phyloP scores from a whole-genome alignment of 1,140 invertebrate genomes.

The Leptopilina clavipes region DNA sequence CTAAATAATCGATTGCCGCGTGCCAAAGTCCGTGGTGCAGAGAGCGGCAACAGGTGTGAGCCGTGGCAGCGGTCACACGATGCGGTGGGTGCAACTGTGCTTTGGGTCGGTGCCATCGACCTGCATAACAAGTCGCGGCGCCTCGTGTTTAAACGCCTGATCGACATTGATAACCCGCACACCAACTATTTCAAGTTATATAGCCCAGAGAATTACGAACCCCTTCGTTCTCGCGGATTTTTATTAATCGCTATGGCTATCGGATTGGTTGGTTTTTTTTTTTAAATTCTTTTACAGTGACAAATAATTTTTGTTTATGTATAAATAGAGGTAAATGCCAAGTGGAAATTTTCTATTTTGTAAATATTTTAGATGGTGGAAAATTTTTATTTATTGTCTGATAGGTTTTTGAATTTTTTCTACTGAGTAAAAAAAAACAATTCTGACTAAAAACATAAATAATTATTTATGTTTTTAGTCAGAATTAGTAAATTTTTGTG shows the following conservation, averaged over 20 bases:
- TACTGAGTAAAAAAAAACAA: no score
- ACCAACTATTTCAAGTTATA: conserved; percentile 69
- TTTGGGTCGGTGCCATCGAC: conserved; percentile 4
- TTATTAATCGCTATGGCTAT: conserved; percentile 54
- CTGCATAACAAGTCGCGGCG: conserved; percentile 38
- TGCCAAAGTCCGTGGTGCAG: conserved; percentile 56
- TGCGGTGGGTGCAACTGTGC: conserved; percentile 40
- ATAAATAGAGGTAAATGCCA: no score
- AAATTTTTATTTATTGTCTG: no score
- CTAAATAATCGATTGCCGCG: conserved; percentile 71
- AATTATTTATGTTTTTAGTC: no score
- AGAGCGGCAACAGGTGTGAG: conserved; percentile 64
- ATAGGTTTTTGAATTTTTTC: no score
- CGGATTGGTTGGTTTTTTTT: not conserved
- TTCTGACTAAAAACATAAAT: no score
- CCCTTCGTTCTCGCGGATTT: conserved; percentile 40
- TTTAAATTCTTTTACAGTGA: not conserved
- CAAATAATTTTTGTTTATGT: not conserved
- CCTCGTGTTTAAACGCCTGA: conserved; percentile 60
- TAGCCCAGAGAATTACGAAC: conserved; percentile 52
- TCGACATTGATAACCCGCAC: conserved; percentile 64
- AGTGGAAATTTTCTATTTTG: no score
- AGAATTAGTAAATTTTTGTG: no score
- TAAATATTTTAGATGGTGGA: no score
- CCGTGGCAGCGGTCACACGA: conserved; percentile 58